phyloP scores from a whole-genome alignment of 2,113 vertebrate genomes.

The Corythoichthys intestinalis region DNA sequence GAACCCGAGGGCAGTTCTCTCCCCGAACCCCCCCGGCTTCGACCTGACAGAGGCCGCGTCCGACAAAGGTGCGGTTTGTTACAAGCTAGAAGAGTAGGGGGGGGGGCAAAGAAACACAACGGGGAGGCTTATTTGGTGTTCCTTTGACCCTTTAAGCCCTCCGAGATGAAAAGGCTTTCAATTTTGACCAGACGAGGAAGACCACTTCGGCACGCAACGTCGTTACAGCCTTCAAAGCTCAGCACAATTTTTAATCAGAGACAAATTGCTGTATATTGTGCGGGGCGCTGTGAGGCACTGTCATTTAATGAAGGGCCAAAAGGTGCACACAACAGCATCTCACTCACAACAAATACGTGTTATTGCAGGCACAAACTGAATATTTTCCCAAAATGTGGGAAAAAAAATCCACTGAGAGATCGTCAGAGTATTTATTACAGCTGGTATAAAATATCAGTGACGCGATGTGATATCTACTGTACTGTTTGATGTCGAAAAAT shows the following conservation, averaged over 20 bases:
- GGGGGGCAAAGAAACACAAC: slow-evolving; percentile 55
- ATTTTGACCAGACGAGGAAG: slow-evolving; percentile 69
- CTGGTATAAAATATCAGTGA: background rate
- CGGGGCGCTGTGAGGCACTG: slow-evolving; percentile 31
- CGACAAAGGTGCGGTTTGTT: slow-evolving; percentile 79
- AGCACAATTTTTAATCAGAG: slow-evolving; percentile 74
- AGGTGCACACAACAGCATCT: slow-evolving; percentile 21
- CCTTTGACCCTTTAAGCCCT: slow-evolving; percentile 73
- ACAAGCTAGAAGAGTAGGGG: slow-evolving; percentile 47
- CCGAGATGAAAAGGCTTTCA: slow-evolving; percentile 72
- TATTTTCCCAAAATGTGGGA: too few species aligned
- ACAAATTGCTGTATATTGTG: slow-evolving; percentile 66
- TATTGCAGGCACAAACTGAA: background rate
- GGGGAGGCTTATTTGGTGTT: slow-evolving; percentile 71
- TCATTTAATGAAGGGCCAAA: slow-evolving; percentile 34
- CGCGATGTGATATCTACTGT: background rate
- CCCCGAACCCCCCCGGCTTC: slow-evolving; percentile 25
- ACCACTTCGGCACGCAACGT: slow-evolving; percentile 64
- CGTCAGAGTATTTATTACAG: background rate
- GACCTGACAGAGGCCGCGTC: slow-evolving; percentile 62
- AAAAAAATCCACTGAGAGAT: background rate
- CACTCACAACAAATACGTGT: background rate
- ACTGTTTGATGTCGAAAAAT: background rate
- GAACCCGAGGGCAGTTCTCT: slow-evolving; percentile 58
- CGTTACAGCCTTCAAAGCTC: slow-evolving; percentile 65